These are phyloP conservation scores for Mustelus asterias DNA, from an alignment of 2,113 vertebrate genomes.

Conservation along the genomic window DNA sequence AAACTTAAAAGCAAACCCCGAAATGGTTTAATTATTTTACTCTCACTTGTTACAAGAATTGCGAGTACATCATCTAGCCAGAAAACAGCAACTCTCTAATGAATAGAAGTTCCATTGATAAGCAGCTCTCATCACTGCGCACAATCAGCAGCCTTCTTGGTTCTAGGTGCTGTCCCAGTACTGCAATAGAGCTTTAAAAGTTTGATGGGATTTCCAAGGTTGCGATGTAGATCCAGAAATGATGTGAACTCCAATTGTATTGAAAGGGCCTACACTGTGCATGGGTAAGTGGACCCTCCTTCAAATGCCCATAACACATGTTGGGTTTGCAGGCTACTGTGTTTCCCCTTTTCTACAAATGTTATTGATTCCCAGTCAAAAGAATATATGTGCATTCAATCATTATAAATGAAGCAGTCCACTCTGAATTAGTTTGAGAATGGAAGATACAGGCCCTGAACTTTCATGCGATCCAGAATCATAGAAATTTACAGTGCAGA, in stretches of 20 bases:
- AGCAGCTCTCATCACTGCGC: background rate
- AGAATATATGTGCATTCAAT: too few species aligned
- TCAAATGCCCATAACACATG: too few species aligned
- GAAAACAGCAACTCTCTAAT: background rate
- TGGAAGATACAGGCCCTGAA: too few species aligned
- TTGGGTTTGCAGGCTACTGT: too few species aligned
- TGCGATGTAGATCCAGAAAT: background rate
- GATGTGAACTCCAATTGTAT: background rate
- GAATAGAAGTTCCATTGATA: background rate
- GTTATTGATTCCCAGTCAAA: too few species aligned
- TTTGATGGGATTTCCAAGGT: background rate
- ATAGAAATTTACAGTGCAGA: too few species aligned
- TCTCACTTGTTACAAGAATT: background rate
- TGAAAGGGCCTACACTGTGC: background rate
- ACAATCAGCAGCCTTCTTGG: background rate
- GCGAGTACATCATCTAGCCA: background rate
- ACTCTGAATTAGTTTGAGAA: too few species aligned
- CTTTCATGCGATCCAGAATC: too few species aligned
- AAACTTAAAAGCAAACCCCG: too few species aligned
- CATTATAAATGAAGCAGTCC: too few species aligned
- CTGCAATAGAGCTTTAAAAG: background rate
- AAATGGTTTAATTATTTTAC: background rate
- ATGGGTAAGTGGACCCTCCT: too few species aligned
- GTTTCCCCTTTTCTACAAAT: too few species aligned
- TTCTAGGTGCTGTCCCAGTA: background rate